Conservation (phyloP, 2,113 vertebrate genomes). For the Corythornis cristatus region DNA sequence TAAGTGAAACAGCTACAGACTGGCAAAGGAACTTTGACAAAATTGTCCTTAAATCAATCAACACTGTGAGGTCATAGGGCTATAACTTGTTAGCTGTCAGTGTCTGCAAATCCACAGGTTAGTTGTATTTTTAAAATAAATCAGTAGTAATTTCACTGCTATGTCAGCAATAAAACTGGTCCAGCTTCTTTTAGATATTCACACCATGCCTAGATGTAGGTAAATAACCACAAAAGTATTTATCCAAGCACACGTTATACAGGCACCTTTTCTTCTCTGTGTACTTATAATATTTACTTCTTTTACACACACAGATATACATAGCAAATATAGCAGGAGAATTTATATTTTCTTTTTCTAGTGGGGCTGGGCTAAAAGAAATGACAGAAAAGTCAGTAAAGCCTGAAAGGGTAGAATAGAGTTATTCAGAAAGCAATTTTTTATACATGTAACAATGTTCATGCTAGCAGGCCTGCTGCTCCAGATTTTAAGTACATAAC, state of each 20-base stretch:
- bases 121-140: accelerated
- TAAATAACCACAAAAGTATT: neutral
- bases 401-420: neutral
- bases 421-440: neutral
- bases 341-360: neutral
- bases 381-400: neutral
- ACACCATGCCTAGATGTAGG: neutral
- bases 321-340: neutral
- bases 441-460: accelerated
- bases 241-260: neutral
- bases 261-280: neutral
- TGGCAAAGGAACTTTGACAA: neutral
- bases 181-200: neutral
- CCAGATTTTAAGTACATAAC: neutral
- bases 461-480: neutral
- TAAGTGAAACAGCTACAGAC: neutral
- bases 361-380: neutral
- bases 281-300: neutral
- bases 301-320: neutral
- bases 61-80: neutral
- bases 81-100: neutral
- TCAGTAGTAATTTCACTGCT: neutral
- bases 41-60: neutral
- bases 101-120: neutral
- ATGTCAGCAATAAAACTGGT: neutral